A percentile compares a stretch with the other conserved stretches of the same genome.
These are phyloP conservation scores for Halcyon smyrnensis DNA, from an alignment of 2,797 vertebrate genomes.

Conservation along the genomic window DNA sequence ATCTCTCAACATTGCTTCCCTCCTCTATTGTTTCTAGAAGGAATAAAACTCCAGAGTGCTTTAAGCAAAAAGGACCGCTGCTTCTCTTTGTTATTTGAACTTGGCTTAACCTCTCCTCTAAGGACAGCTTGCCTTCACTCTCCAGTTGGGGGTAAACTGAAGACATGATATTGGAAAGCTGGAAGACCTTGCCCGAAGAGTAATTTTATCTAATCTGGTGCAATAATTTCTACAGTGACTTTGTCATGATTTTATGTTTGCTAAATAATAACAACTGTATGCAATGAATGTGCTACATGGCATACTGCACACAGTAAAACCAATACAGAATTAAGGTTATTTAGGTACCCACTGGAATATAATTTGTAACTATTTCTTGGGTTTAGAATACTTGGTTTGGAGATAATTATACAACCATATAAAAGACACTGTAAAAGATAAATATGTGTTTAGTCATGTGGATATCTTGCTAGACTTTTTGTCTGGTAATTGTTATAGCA, in stretches of 20 bases:
- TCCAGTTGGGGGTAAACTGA: not conserved
- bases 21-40: constrained; percentile 61
- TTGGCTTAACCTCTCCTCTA: constrained; percentile 18
- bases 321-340: constrained; percentile 27
- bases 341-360: not conserved
- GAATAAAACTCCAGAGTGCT: constrained; percentile 35
- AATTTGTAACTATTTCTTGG: constrained; percentile 16
- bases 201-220: not conserved
- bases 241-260: constrained; percentile 32
- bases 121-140: constrained; percentile 28
- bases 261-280: not conserved
- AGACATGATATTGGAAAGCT: not conserved
- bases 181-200: not conserved
- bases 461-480: not conserved
- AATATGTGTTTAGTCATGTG: not conserved
- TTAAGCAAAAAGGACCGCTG: not conserved
- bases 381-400: not conserved
- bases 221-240: not conserved
- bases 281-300: not conserved
- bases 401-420: constrained; percentile 15
- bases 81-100: constrained; percentile 38
- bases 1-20: not conserved
- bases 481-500: not conserved
- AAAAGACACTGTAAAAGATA: constrained; percentile 23
- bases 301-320: constrained; percentile 19